A percentile compares a stretch with the other conserved stretches of the same genome.
Conservation (phyloP, 2,113 vertebrate species). For the Triplophysa dalaica region DNA sequence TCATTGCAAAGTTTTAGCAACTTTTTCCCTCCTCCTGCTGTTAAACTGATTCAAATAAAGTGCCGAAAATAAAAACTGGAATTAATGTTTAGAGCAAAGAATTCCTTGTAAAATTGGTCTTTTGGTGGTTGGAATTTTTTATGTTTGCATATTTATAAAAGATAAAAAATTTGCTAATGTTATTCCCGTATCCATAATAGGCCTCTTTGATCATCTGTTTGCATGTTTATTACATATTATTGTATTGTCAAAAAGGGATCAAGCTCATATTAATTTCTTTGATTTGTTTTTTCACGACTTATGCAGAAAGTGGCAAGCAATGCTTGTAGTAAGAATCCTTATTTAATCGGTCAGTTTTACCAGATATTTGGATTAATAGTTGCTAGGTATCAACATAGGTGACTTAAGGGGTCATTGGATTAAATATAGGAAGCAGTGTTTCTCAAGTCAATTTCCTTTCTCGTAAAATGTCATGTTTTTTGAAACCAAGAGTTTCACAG, state of each 20-base stretch:
- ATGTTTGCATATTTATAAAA: background rate
- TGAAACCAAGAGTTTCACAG: constrained; percentile 27
- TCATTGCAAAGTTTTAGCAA: background rate
- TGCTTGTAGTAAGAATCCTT: no score
- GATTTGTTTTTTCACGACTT: background rate
- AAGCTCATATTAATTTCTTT: background rate
- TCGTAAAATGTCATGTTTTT: constrained; percentile 15
- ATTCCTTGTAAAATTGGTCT: background rate
- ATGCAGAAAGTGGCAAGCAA: background rate
- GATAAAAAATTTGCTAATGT: background rate
- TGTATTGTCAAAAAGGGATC: background rate
- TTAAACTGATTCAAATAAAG: background rate
- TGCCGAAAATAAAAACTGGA: background rate
- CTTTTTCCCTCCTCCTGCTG: background rate
- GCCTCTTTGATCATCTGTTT: background rate
- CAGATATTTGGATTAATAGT: no score
- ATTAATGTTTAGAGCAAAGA: background rate
- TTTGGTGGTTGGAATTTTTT: background rate
- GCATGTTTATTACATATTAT: background rate
- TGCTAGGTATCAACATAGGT: background rate
- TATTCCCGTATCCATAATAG: background rate
- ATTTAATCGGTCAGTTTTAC: background rate
- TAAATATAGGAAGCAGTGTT: background rate
- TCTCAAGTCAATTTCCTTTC: background rate
- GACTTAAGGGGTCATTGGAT: background rate